Percentiles rank a stretch among this genome's conserved stretches.
These are phyloP conservation scores for Prosopocoilus inquinatus DNA, from an alignment of 2,888 invertebrate species.

Conservation along the genomic window DNA sequence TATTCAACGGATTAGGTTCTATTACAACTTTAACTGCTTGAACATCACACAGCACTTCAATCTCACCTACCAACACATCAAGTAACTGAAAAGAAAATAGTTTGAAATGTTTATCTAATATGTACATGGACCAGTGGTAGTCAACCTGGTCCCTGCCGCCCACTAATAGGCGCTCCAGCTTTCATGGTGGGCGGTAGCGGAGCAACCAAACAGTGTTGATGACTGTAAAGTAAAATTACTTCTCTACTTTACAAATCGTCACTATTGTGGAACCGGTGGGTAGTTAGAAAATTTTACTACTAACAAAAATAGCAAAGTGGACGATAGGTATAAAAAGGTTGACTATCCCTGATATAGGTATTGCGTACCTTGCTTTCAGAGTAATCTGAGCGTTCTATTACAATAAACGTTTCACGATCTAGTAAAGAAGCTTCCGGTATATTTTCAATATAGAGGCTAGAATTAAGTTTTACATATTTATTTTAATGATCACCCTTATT, in stretches of 20 bases:
- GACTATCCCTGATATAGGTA: conserved; percentile 2
- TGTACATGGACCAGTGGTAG: too few species aligned
- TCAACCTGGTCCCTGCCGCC: too few species aligned
- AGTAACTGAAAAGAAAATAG: conserved; percentile 18
- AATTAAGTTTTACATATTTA: conserved; percentile 10
- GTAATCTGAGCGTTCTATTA: conserved; percentile 21
- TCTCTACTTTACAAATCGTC: too few species aligned
- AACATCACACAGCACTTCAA: conserved; percentile 26
- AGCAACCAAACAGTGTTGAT: too few species aligned
- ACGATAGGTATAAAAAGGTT: too few species aligned
- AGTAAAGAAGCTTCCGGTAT: conserved; percentile 42
- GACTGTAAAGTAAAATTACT: too few species aligned
- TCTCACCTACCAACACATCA: conserved; percentile 26
- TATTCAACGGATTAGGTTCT: conserved; percentile 17
- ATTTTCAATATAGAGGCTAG: conserved; percentile 45
- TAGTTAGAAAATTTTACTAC: too few species aligned
- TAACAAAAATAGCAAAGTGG: conserved; percentile 13
- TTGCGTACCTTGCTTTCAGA: conserved; percentile 1
- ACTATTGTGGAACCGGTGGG: too few species aligned
- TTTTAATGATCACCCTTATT: background rate
- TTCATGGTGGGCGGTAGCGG: too few species aligned
- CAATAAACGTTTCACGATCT: conserved; percentile 26
- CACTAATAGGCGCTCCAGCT: too few species aligned
- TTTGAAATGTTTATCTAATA: conserved; percentile 2
- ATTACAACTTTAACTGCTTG: conserved; percentile 14